Evolutionary conservation across 1,140 invertebrate genomes (phyloP), one percentile per base, ranked within the genome.

Genomic region (Aphidius ervi): DNA sequence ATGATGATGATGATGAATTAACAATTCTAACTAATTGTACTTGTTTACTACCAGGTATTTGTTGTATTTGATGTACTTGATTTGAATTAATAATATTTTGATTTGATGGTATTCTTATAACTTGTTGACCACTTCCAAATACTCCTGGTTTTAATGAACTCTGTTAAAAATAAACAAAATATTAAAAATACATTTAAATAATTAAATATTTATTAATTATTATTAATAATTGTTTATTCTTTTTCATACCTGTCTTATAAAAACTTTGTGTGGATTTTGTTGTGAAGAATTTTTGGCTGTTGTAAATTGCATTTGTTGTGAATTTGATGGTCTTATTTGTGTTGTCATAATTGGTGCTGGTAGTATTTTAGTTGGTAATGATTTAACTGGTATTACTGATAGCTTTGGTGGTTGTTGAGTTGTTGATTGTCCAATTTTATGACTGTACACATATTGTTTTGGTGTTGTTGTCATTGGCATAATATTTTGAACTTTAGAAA

Each of bases 21-120:
- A 90, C 84, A 58, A 91, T 76, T 68, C 88, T 80, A 5, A 91
- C 87, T 72, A 88, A 89, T 72, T 89, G 87, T 48, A 89, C 82
- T 71, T 87, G 86, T 80, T 86, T 84, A 9, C 87, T 85, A 23
- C 87, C 86, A 23, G 87, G 86, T 61, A 89, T 82, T 76, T 87
- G 87, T 3, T 31, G 23, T 57, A 89, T 85, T 70, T 87, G 86
- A 78, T 89, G 87, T 10, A 88, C 74, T 68, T 87, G 85, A 67
- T 78, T 78, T 9, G 72, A 63, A 42, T 73, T 80, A 63, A 69
- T 75, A 61, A 81, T 77, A 66, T 72, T 80, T 63, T 83, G 84
- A 72, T 74, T 83, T 50, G 80, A 81, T 68, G 81, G 82, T 69
- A 83, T 85, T 75, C 83, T 84, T 73, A 87, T 85, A n/a, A 87